Base-by-base conservation (phyloP, 2,797 vertebrate genomes). In the Gymnoscopelus microlampas region DNA sequence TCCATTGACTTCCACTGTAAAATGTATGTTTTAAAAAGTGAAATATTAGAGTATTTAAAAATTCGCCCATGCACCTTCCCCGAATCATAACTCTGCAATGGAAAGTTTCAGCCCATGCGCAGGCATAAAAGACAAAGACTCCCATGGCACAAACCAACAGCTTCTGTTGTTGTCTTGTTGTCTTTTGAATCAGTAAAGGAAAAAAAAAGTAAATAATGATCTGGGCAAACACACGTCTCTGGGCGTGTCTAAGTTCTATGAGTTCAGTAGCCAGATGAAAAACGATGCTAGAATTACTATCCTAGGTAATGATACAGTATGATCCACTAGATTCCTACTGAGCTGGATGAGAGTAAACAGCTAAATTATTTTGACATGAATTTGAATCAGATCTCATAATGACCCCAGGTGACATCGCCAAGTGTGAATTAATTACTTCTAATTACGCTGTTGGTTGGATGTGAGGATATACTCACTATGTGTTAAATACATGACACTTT, bases 401-500 rank as follows among this genome's bases (percentile, higher is more conserved):
- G 10, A 57, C 55, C 8, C 15, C 54, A 12, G 55, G 55, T 23
- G 4, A 11, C 26, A 14, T 29, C 54, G 2, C 13, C 3, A 57
- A 12, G 26, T 23, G 8, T 57, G 12, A 26, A 29, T 57, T 57
- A 26, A 57, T 57, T 57, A 11, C 26, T 12, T 13, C 26, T 57
- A 29, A 26, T 57, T 26, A 57, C 23, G 26, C 55, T 32, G 55
- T 6, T 57, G 23, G 24, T 57, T 57, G 55, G 55, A 57, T 29
- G 23, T 26, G 19, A 29, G 13, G 55, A 5, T 56, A 13, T 12
- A 26, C 24, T 54, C 9, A 24, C 19, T 8, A 11, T 19, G 15
- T 54, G 53, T 23, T 23, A 57, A 29, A 6, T 29, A 32, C 55
- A 57, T 32, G 26, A 57, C 55, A 57, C 55, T 29, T 57, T 57